Percentiles rank a stretch among this genome's conserved stretches.
Conservation (phyloP, 1,140 invertebrate species). For the Drosophila albomicans region DNA sequence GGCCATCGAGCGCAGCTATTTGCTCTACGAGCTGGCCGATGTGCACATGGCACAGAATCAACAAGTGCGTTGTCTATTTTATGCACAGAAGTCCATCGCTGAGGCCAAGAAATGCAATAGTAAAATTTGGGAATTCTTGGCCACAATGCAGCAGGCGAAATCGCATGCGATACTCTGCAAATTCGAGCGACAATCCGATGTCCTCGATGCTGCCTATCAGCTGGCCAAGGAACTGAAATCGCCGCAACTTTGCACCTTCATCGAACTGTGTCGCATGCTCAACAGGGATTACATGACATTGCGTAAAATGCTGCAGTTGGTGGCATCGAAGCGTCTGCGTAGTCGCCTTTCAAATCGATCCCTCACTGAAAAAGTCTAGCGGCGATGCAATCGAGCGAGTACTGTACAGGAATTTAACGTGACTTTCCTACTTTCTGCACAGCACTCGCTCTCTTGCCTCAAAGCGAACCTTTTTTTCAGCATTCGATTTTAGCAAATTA, state of each 20-base stretch:
- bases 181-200: slow-evolving; percentile 62
- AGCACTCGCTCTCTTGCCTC: neutral
- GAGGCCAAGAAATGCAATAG: slow-evolving; percentile 62
- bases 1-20: slow-evolving; percentile 71
- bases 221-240: slow-evolving; percentile 62
- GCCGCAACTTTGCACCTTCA: slow-evolving; percentile 57
- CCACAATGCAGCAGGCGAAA: slow-evolving; percentile 69
- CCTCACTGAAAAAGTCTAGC: neutral
- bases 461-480: neutral
- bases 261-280: slow-evolving; percentile 72
- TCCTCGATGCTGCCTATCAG: slow-evolving; percentile 57
- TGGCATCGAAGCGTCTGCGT: slow-evolving; percentile 45
- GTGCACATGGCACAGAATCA: slow-evolving; percentile 55
- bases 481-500: slow-evolving; percentile 2
- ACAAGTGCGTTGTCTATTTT: slow-evolving; percentile 58
- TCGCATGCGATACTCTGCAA: slow-evolving; percentile 72
- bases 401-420: neutral
- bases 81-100: slow-evolving; percentile 54
- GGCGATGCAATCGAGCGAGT: slow-evolving; percentile 3
- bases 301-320: slow-evolving; percentile 61
- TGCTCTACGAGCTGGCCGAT: slow-evolving; percentile 73
- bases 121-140: slow-evolving; percentile 69
- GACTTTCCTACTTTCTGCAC: neutral
- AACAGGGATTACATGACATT: slow-evolving; percentile 71
- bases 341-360: slow-evolving; percentile 36